phyloP scores from a whole-genome alignment of 2,888 invertebrate genomes.

The Drosophila ustulata region DNA sequence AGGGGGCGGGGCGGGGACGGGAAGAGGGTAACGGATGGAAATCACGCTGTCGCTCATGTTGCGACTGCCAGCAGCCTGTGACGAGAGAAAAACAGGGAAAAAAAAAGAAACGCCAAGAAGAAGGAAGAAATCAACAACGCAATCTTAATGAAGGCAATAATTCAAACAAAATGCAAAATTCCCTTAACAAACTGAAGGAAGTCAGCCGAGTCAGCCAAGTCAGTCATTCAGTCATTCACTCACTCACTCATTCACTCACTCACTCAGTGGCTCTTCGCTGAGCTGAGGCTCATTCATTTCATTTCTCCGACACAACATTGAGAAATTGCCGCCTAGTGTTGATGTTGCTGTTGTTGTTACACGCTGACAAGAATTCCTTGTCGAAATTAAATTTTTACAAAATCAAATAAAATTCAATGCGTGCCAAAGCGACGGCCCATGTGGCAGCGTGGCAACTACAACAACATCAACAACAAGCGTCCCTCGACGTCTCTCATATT shows the following conservation, averaged over 20 bases:
- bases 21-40: slow-evolving; percentile 23
- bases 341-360: slow-evolving; percentile 27
- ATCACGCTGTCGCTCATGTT: slow-evolving; percentile 72
- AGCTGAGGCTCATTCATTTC: slow-evolving; percentile 50
- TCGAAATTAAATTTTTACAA: slow-evolving; percentile 78
- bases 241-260: slow-evolving; percentile 9
- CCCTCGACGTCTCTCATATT: slow-evolving; percentile 63
- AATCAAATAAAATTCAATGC: slow-evolving; percentile 76
- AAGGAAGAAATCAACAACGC: slow-evolving; percentile 74
- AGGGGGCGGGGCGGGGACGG: slow-evolving; percentile 11
- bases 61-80: slow-evolving; percentile 57
- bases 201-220: slow-evolving; percentile 49
- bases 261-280: slow-evolving; percentile 29
- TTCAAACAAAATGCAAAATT: slow-evolving; percentile 80
- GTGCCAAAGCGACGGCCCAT: slow-evolving; percentile 46
- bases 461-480: slow-evolving; percentile 22
- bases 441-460: slow-evolving; percentile 31
- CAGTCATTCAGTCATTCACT: slow-evolving; percentile 47
- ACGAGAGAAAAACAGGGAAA: slow-evolving; percentile 17
- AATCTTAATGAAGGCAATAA: slow-evolving; percentile 81
- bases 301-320: slow-evolving; percentile 59
- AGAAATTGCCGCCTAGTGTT: slow-evolving; percentile 72
- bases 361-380: slow-evolving; percentile 68
- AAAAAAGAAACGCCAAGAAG: slow-evolving; percentile 4
- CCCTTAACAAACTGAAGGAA: slow-evolving; percentile 71